A percentile compares a stretch with the other conserved stretches of the same genome.
These are phyloP conservation scores for Ptilonorhynchus violaceus DNA, from an alignment of 2,113 vertebrate species.

Conservation along the genomic window DNA sequence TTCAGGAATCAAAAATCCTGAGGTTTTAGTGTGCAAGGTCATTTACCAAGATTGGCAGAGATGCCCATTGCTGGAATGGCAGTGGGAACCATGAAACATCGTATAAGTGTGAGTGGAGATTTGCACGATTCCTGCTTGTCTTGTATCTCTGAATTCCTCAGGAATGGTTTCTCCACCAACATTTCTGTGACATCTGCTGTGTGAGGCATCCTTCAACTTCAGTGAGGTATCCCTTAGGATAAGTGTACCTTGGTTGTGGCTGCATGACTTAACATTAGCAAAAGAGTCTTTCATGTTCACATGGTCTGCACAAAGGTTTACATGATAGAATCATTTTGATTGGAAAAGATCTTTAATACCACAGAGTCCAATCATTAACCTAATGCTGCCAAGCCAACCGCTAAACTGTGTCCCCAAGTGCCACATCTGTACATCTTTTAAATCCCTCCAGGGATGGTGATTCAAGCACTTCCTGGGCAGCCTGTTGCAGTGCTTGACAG, in stretches of 20 bases:
- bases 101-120: background rate
- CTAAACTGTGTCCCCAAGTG: background rate
- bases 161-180: background rate
- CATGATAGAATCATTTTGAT: background rate
- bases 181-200: background rate
- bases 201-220: background rate
- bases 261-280: background rate
- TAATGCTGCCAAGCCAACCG: background rate
- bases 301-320: background rate
- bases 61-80: background rate
- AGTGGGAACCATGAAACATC: background rate
- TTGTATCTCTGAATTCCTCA: background rate
- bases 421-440: background rate
- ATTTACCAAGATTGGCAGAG: background rate
- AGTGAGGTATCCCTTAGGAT: background rate
- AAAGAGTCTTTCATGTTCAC: background rate
- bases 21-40: background rate
- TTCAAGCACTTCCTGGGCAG: background rate
- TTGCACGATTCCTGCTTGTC: background rate
- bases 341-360: background rate
- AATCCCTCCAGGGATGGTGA: background rate
- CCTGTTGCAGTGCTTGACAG: background rate
- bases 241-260: background rate
- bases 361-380: background rate
- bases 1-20: background rate